phyloP scores from a whole-genome alignment of 2,113 vertebrate species.

The Cryptotis parvus region DNA sequence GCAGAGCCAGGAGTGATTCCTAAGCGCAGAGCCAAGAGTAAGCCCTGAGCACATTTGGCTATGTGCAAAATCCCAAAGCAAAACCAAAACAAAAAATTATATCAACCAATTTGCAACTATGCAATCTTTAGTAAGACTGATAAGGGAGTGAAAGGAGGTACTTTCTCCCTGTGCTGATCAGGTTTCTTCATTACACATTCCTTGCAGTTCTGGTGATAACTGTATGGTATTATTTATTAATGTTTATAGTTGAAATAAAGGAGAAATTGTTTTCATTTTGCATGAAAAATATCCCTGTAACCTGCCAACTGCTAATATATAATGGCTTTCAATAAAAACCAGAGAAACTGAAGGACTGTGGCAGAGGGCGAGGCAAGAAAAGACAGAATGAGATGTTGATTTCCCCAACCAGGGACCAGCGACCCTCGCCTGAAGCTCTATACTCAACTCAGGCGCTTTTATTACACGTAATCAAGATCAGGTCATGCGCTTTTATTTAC shows the following conservation, averaged over 20 bases:
- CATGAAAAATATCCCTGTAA: neutral
- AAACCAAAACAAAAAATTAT: neutral
- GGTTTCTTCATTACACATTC: too few relatives aligned
- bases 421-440: neutral
- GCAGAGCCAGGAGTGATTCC: too few relatives aligned
- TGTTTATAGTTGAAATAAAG: neutral
- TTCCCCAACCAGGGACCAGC: neutral
- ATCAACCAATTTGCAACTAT: neutral
- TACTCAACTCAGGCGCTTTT: neutral
- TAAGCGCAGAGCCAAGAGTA: too few relatives aligned
- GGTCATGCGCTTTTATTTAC: neutral
- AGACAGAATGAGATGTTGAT: neutral
- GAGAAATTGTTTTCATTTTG: constrained; percentile 24
- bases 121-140: neutral
- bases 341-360: neutral
- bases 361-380: neutral
- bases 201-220: neutral
- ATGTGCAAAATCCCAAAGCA: too few relatives aligned
- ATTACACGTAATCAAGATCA: neutral
- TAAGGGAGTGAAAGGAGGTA: constrained; percentile 1
- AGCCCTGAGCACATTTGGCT: too few relatives aligned
- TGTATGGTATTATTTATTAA: neutral
- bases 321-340: neutral
- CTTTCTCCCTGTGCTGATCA: too few relatives aligned
- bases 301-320: neutral